These are phyloP conservation scores for Tenthredo scrophulariae DNA, from an alignment of 2,888 invertebrate genomes.

Conservation along the genomic window DNA sequence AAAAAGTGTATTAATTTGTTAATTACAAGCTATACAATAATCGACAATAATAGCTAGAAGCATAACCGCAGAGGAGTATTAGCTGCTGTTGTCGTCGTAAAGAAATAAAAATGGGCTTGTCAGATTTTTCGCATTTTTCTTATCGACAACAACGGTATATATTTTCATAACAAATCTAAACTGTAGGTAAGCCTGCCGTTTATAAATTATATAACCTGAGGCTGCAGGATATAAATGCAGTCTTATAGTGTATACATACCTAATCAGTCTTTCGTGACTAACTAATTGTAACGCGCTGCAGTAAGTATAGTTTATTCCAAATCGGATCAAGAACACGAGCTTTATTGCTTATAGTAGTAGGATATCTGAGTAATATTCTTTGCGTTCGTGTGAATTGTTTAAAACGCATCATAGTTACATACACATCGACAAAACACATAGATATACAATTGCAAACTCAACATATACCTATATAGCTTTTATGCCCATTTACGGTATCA, in stretches of 20 bases:
- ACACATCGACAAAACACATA: background rate
- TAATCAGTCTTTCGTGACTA: conserved; percentile 30
- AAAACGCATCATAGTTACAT: background rate
- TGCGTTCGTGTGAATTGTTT: conserved; percentile 15
- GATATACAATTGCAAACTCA: background rate
- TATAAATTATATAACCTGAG: conserved; percentile 19
- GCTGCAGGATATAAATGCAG: background rate
- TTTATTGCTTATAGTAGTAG: background rate
- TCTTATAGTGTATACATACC: background rate
- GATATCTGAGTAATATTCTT: conserved; percentile 13
- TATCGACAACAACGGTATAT: background rate
- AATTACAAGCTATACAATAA: conserved; percentile 12
- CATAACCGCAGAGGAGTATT: background rate
- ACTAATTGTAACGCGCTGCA: conserved; percentile 11
- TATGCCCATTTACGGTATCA: conserved; percentile 11
- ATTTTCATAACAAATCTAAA: background rate
- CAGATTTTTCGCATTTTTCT: background rate
- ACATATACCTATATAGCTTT: background rate
- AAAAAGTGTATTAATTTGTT: conserved; percentile 24
- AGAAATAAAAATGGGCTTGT: background rate
- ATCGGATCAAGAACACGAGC: conserved; percentile 45
- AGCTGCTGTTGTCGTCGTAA: background rate
- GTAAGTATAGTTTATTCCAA: conserved; percentile 15
- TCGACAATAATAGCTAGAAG: background rate
- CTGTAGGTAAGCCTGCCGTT: background rate